phyloP scores from a whole-genome alignment of 2,888 invertebrate genomes.

The Hypselothyrea guttata region DNA sequence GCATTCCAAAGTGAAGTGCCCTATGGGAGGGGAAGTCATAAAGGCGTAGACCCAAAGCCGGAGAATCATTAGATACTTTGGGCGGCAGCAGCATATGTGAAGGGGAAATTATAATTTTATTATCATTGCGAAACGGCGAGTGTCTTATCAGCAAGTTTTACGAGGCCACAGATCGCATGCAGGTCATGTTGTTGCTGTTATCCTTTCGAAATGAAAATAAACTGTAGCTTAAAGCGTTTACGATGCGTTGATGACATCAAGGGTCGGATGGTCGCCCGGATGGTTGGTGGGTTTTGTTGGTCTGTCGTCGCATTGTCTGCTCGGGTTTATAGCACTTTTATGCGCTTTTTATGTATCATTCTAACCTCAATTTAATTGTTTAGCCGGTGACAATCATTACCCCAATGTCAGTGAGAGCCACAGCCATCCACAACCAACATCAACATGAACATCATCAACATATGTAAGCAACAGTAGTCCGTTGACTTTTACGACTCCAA shows the following conservation, averaged over 20 bases:
- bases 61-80: conserved; percentile 30
- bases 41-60: conserved; percentile 12
- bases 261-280: conserved; percentile 53
- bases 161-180: conserved; percentile 69
- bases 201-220: conserved; percentile 77
- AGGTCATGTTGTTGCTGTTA: conserved; percentile 55
- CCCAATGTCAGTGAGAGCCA: conserved; percentile 52
- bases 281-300: conserved; percentile 23
- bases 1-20: conserved; percentile 28
- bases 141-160: conserved; percentile 75
- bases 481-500: conserved; percentile 65
- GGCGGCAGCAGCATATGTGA: conserved; percentile 55
- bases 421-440: neutral
- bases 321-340: conserved; percentile 81
- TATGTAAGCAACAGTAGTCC: conserved; percentile 52
- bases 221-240: conserved; percentile 79
- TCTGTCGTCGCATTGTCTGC: conserved; percentile 32
- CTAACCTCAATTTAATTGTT: conserved; percentile 83
- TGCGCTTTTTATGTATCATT: conserved; percentile 82
- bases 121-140: conserved; percentile 76
- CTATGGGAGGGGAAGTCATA: conserved; percentile 6
- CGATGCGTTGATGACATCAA: conserved; percentile 75
- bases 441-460: conserved; percentile 37
- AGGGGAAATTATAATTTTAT: conserved; percentile 80
- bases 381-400: conserved; percentile 83